Evolutionary conservation across 2,113 vertebrate species (phyloP).

Genomic region (Daphoenositta chrysoptera): DNA sequence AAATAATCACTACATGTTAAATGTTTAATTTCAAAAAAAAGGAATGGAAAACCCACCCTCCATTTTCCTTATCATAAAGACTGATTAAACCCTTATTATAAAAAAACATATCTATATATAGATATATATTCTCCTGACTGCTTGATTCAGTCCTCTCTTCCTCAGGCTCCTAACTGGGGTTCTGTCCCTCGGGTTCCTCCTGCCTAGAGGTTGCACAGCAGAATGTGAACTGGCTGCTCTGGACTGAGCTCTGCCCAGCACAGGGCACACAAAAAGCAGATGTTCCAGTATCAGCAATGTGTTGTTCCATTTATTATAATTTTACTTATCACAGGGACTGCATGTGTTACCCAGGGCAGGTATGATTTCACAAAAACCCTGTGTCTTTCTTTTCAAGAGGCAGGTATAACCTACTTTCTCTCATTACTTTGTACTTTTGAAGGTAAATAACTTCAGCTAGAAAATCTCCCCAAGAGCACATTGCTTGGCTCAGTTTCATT

Average conservation of each 20-base stretch:
- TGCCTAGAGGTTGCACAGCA: background rate
- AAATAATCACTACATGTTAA: background rate
- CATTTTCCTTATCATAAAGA: background rate
- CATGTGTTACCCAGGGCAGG: background rate
- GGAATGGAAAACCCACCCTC: background rate
- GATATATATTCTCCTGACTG: background rate
- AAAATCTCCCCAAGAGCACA: background rate
- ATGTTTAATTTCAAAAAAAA: background rate
- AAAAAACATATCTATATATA: background rate
- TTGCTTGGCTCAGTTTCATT: background rate
- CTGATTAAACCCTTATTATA: background rate
- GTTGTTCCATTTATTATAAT: background rate
- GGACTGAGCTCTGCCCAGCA: background rate
- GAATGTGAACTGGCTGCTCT: background rate
- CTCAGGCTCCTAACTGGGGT: background rate
- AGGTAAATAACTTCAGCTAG: background rate
- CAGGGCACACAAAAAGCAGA: background rate
- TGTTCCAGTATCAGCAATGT: background rate
- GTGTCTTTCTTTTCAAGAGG: background rate
- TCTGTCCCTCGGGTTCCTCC: background rate
- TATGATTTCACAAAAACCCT: background rate
- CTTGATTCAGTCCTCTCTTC: background rate
- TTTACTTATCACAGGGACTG: background rate
- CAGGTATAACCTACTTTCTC: background rate
- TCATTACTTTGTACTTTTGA: background rate